Conservation (phyloP, 2,888 invertebrate genomes). For the Vanessa cardui region DNA sequence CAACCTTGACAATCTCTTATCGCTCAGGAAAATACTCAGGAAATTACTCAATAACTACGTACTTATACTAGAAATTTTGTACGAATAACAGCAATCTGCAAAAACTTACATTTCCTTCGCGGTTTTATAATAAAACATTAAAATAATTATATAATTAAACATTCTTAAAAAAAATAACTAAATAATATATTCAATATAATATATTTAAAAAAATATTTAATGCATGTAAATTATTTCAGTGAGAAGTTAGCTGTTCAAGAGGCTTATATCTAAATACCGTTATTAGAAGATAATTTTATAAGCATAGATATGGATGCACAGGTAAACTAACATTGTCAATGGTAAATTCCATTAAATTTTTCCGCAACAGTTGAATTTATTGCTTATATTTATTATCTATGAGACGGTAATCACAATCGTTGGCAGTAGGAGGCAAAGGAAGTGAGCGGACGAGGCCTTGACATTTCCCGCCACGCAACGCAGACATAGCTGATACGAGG, state of each 20-base stretch:
- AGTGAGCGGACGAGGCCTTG: slow-evolving; percentile 78
- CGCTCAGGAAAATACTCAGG: slow-evolving; percentile 52
- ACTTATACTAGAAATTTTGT: slow-evolving; percentile 35
- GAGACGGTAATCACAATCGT: slow-evolving; percentile 48
- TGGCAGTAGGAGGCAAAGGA: slow-evolving; percentile 58
- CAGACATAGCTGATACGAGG: slow-evolving; percentile 59
- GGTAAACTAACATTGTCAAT: slow-evolving; percentile 17
- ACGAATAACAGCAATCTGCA: slow-evolving; percentile 27
- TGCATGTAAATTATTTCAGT: neutral
- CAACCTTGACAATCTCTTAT: slow-evolving; percentile 54
- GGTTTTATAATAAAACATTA: neutral
- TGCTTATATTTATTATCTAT: slow-evolving; percentile 42
- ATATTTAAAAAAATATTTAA: no score
- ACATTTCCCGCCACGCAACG: slow-evolving; percentile 69
- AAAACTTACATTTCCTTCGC: slow-evolving; percentile 25
- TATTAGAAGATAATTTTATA: slow-evolving; percentile 20
- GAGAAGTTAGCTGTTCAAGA: neutral
- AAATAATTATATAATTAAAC: no score
- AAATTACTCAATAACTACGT: slow-evolving; percentile 45
- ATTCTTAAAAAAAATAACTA: no score
- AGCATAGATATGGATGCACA: slow-evolving; percentile 14
- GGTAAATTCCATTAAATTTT: slow-evolving; percentile 42
- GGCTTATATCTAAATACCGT: slow-evolving; percentile 11
- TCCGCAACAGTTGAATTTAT: slow-evolving; percentile 43
- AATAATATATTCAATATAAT: no score